Conservation (phyloP, 2,797 vertebrate genomes). For the Microhierax caerulescens region DNA sequence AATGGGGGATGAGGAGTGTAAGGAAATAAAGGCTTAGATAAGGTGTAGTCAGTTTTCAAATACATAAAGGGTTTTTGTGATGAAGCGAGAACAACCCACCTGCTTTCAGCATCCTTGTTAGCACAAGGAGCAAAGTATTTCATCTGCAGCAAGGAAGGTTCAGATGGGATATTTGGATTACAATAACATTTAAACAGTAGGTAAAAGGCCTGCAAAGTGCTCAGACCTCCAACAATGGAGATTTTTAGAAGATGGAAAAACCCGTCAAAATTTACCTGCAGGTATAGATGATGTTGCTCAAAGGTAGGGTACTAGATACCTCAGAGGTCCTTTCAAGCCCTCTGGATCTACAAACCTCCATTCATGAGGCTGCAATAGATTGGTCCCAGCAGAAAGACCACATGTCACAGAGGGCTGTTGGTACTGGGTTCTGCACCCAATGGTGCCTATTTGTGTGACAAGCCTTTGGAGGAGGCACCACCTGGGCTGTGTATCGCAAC, state of each 20-base stretch:
- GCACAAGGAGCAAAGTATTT: background rate
- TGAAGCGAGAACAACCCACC: background rate
- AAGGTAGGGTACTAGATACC: background rate
- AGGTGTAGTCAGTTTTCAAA: background rate
- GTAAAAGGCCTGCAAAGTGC: background rate
- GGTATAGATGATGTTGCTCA: background rate
- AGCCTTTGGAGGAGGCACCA: background rate
- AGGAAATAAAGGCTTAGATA: background rate
- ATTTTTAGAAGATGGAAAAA: background rate
- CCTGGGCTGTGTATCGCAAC: background rate
- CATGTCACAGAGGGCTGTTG: fast-evolving
- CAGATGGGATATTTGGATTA: background rate
- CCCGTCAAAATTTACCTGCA: background rate
- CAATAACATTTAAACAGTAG: background rate
- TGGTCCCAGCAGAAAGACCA: background rate
- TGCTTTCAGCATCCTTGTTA: background rate
- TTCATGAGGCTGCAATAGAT: fast-evolving
- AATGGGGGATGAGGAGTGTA: background rate
- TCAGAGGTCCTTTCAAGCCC: background rate
- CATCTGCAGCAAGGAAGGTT: background rate
- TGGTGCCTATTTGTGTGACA: fast-evolving
- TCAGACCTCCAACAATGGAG: background rate
- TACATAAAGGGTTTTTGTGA: background rate
- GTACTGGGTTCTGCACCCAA: background rate
- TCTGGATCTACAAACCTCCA: background rate